Evolutionary conservation across 2,888 invertebrate species (phyloP), one percentile per base, ranked within the genome.

Genomic region (Ganaspis brasiliensis): DNA sequence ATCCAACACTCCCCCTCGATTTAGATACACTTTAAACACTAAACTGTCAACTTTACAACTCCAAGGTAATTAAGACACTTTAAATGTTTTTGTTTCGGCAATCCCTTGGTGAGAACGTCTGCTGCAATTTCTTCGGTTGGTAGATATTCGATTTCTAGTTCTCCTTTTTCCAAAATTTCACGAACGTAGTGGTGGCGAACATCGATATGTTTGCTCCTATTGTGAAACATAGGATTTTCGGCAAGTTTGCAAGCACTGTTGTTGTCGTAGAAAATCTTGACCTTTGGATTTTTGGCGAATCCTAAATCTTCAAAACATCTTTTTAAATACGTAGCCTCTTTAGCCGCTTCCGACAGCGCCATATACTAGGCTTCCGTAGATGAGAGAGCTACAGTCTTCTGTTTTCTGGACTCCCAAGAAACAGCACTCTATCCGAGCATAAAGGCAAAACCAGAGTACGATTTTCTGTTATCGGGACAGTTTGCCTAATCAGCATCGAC

Each of bases 401-500:
- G 81, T 21, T 81, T 80, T 1, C 67, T 71, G 5, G 78, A 73
- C 56, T 74, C 77, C 79, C 80, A 81, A 5, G 73, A 45, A n/a
- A 82, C 56, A 10, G 77, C 56, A 14, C 24, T 52, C 4, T 72
- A 77, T 24, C 61, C 72, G 1, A 82, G 52, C 1, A 71, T 67
- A 55, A 84, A 81, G 0, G 74, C 72, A 24, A 63, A 79, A 12
- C 85, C 86, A n/a, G 80, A 78, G 2, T 79, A 83, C 0, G 84
- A 86, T 21, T 76, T 79, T 16, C 83, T 45, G 10, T 79, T 70
- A 0, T 55, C 35, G n/a, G 56, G 59, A 55, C 84, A 83, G 16
- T 75, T 79, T 0, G 76, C 86, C 77, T 79, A 83, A 72, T 87
- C 85, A 0, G 84, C 74, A 73, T 85, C 87, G 6, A 75, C 70